phyloP scores from a whole-genome alignment of 2,113 vertebrate genomes.

The Zosterops lateralis region DNA sequence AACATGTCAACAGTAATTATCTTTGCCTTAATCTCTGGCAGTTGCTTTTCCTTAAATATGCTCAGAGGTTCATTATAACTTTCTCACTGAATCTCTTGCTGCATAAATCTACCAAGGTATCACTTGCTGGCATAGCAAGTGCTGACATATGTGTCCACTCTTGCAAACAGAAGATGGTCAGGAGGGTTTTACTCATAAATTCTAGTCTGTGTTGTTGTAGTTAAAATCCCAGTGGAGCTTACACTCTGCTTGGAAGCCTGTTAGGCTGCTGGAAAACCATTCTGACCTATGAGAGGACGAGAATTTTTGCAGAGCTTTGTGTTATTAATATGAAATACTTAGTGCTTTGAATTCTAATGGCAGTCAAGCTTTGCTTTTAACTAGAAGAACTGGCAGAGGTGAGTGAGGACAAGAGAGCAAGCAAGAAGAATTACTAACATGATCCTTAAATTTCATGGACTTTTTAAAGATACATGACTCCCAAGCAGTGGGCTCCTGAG shows the following conservation, averaged over 20 bases:
- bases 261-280: not conserved
- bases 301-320: not conserved
- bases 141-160: not conserved
- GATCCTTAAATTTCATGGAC: not conserved
- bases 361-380: not conserved
- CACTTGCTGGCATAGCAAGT: not conserved
- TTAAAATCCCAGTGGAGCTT: not conserved
- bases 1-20: conserved; percentile 47
- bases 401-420: not conserved
- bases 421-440: not conserved
- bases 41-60: not conserved
- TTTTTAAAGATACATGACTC: not conserved
- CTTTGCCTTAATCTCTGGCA: conserved; percentile 35
- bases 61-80: conserved; percentile 37
- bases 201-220: not conserved
- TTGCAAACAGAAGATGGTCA: not conserved
- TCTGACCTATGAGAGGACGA: not conserved
- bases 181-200: not conserved
- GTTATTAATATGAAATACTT: not conserved
- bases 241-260: not conserved
- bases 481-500: not conserved
- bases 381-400: not conserved
- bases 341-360: not conserved
- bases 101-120: not conserved
- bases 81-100: not conserved